These are phyloP conservation scores for Leguminivora glycinivorella DNA, from an alignment of 1,140 invertebrate species.

Conservation along the genomic window DNA sequence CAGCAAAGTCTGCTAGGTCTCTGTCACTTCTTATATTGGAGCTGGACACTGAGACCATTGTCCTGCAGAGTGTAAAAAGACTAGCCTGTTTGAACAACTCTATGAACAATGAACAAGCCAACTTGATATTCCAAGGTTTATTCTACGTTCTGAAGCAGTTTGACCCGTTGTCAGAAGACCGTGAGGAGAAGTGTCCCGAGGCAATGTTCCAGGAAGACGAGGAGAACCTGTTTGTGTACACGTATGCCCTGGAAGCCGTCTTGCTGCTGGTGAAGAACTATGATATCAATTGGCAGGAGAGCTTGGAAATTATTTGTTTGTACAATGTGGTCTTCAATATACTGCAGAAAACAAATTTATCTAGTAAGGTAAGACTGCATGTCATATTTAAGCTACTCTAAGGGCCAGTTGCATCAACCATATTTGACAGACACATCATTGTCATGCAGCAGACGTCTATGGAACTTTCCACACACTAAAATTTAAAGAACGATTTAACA, in stretches of 20 bases:
- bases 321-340: slow-evolving; percentile 79
- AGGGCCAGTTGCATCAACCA: no score
- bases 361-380: slow-evolving; percentile 73
- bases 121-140: slow-evolving; percentile 85
- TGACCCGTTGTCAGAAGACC: slow-evolving; percentile 47
- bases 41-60: slow-evolving; percentile 78
- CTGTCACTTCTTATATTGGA: slow-evolving; percentile 78
- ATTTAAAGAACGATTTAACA: no score
- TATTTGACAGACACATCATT: no score
- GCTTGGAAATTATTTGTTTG: slow-evolving; percentile 83
- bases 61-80: slow-evolving; percentile 82
- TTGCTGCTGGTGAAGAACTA: slow-evolving; percentile 83
- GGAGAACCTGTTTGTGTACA: slow-evolving; percentile 63
- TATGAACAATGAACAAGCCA: slow-evolving; percentile 82
- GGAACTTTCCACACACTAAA: no score
- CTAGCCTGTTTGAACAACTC: slow-evolving; percentile 78
- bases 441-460: no score
- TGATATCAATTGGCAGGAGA: slow-evolving; percentile 87
- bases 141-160: slow-evolving; percentile 84
- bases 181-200: slow-evolving; percentile 42
- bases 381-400: no score
- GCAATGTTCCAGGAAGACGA: slow-evolving; percentile 46
- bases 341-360: slow-evolving; percentile 77
- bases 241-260: slow-evolving; percentile 81
- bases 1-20: slow-evolving; percentile 81